Conservation (phyloP, 2,113 vertebrate species). For the Deroptyus accipitrinus region DNA sequence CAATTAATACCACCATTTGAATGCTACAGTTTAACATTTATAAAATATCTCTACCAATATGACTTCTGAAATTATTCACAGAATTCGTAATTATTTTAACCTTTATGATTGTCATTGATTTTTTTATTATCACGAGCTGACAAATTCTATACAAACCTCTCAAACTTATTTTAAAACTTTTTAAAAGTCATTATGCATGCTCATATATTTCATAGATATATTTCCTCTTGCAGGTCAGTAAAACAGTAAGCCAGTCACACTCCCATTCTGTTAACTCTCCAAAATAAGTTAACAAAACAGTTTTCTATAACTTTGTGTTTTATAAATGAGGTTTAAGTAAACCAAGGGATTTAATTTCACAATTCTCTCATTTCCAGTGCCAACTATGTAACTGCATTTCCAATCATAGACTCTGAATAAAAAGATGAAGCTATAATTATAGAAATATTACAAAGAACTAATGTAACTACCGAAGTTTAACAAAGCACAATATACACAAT, state of each 20-base stretch:
- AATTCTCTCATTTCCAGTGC: not conserved
- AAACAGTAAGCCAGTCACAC: not conserved
- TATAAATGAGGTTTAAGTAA: not conserved
- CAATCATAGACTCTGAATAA: not conserved
- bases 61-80: not conserved
- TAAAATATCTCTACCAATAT: not conserved
- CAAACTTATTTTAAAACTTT: not conserved
- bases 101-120: not conserved
- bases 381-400: not conserved
- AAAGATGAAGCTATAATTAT: not conserved
- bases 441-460: not conserved
- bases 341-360: not conserved
- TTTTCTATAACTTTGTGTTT: not conserved
- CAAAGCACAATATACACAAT: not conserved
- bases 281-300: not conserved
- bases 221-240: not conserved
- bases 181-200: not conserved
- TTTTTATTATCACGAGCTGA: not conserved
- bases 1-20: not conserved
- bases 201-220: not conserved
- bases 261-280: not conserved
- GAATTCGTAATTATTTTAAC: not conserved
- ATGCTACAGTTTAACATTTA: not conserved
- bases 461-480: not conserved
- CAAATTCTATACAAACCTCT: not conserved